These are phyloP conservation scores for Apoda limacodes DNA, from an alignment of 2,888 invertebrate species.

Conservation along the genomic window DNA sequence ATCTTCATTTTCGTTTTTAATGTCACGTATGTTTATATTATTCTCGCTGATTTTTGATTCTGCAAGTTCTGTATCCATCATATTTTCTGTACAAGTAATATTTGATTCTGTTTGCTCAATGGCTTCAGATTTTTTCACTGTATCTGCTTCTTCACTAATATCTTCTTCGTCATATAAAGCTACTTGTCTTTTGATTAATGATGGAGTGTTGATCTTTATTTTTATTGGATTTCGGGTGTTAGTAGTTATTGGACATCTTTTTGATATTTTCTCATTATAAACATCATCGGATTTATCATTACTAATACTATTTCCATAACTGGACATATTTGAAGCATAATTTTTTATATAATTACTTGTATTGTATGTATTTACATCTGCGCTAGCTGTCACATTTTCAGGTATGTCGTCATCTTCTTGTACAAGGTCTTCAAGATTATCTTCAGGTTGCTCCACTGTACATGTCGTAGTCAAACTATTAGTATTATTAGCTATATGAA, in stretches of 20 bases:
- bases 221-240: constrained; percentile 53
- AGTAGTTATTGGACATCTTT: constrained; percentile 46
- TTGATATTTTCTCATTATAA: constrained; percentile 48
- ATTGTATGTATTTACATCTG: constrained; percentile 10
- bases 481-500: constrained; percentile 74
- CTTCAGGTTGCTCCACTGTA: constrained; percentile 16
- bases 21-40: constrained; percentile 5
- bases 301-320: constrained; percentile 5
- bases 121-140: constrained; percentile 4
- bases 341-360: too few relatives aligned
- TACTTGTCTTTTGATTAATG: constrained; percentile 62
- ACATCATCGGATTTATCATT: constrained; percentile 36
- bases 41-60: constrained; percentile 6
- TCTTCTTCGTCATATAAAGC: constrained; percentile 69
- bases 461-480: constrained; percentile 20
- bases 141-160: constrained; percentile 10
- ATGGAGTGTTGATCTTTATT: constrained; percentile 52
- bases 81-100: constrained; percentile 4
- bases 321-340: not conserved
- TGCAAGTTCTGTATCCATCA: constrained; percentile 12
- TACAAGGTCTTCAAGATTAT: constrained; percentile 31
- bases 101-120: constrained; percentile 1
- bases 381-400: constrained; percentile 12
- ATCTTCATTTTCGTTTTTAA: not conserved
- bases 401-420: constrained; percentile 33